Evolutionary conservation across 2,797 vertebrate species (phyloP).

Genomic region (Xyrichtys novacula): DNA sequence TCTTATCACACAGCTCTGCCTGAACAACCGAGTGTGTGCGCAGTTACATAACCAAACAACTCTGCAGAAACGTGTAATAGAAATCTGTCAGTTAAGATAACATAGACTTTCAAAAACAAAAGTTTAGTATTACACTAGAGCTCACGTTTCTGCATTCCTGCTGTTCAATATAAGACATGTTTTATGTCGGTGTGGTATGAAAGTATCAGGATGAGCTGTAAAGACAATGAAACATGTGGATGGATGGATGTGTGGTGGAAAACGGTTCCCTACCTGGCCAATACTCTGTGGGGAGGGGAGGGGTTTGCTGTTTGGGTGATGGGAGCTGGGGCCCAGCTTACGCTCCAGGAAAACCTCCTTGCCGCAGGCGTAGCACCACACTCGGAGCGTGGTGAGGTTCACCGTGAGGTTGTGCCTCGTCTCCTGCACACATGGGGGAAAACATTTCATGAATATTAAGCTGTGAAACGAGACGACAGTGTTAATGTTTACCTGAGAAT

Average conservation of each 20-base stretch:
- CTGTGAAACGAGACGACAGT: neutral
- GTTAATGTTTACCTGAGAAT: constrained; percentile 12
- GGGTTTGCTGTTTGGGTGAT: constrained; percentile 80
- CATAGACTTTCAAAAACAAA: neutral
- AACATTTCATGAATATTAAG: neutral
- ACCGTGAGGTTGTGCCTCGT: constrained; percentile 96
- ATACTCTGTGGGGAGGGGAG: constrained; percentile 80
- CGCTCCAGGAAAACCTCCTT: constrained; percentile 98
- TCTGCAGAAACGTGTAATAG: neutral
- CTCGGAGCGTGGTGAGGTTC: constrained; percentile 97
- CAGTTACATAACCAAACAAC: constrained; percentile 9
- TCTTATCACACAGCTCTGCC: constrained; percentile 9
- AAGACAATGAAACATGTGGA: constrained; percentile 6
- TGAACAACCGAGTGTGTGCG: neutral
- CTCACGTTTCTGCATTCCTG: neutral
- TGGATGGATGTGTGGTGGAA: neutral
- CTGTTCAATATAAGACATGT: constrained; percentile 1
- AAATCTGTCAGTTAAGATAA: neutral
- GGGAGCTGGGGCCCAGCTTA: constrained; percentile 89
- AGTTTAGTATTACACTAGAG: neutral
- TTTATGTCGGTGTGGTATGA: neutral
- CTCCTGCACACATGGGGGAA: constrained; percentile 81
- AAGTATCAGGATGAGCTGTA: neutral
- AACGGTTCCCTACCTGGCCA: constrained; percentile 72
- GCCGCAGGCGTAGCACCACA: constrained; percentile 98